These are phyloP conservation scores for Brachirus orientalis DNA, from an alignment of 2,113 vertebrate genomes.

Conservation along the genomic window DNA sequence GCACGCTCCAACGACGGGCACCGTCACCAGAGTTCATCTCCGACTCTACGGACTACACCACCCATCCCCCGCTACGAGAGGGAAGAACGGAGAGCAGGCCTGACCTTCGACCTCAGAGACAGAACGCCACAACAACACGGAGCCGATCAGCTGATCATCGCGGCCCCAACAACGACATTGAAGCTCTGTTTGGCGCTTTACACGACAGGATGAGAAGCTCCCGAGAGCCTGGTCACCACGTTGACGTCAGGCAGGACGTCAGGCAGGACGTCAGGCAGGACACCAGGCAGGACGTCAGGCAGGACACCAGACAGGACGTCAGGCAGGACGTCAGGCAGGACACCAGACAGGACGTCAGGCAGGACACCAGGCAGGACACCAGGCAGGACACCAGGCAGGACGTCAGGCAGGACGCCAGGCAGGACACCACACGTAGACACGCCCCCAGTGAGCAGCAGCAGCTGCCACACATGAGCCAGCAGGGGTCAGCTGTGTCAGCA, in stretches of 20 bases:
- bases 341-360: conserved; percentile 60
- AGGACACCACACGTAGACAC: conserved; percentile 46
- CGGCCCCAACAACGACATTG: conserved; percentile 17
- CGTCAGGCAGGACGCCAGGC: conserved; percentile 66
- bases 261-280: conserved; percentile 66
- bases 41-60: conserved; percentile 46
- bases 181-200: conserved; percentile 32
- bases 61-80: conserved; percentile 23
- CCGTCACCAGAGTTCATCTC: conserved; percentile 6
- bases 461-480: conserved; percentile 49
- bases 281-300: conserved; percentile 59
- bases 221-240: conserved; percentile 34
- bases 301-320: conserved; percentile 53
- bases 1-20: conserved; percentile 15
- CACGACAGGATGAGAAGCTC: conserved; percentile 41
- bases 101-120: conserved; percentile 8
- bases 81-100: conserved; percentile 14
- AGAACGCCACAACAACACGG: neutral
- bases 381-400: conserved; percentile 61
- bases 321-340: conserved; percentile 64
- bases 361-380: conserved; percentile 47
- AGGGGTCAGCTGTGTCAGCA: conserved; percentile 36
- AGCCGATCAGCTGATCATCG: conserved; percentile 32
- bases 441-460: conserved; percentile 39
- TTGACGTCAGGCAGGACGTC: conserved; percentile 56